These are phyloP conservation scores for Masticophis lateralis DNA, from an alignment of 2,797 vertebrate genomes.

Conservation along the genomic window DNA sequence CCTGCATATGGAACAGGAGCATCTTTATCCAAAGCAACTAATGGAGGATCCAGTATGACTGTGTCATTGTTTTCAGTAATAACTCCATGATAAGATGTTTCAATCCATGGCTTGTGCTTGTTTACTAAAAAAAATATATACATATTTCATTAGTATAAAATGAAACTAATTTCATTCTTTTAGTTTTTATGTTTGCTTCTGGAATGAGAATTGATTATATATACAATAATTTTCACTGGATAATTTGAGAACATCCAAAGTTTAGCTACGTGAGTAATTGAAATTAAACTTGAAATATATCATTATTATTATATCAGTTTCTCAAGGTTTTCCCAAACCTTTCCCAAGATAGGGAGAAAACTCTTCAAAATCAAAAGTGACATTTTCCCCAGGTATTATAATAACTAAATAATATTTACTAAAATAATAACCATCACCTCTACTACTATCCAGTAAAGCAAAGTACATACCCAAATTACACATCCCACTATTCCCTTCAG, in stretches of 20 bases:
- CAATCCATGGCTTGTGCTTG: slow-evolving; percentile 98
- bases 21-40: slow-evolving; percentile 96
- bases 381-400: neutral
- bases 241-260: neutral
- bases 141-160: neutral
- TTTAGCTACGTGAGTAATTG: neutral
- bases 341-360: neutral
- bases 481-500: neutral
- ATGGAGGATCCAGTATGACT: slow-evolving; percentile 91
- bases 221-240: rapidly evolving
- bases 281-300: neutral
- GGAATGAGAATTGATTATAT: slow-evolving; percentile 6
- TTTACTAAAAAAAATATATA: slow-evolving; percentile 79
- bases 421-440: neutral
- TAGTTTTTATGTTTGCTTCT: slow-evolving; percentile 6
- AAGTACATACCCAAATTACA: neutral
- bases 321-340: neutral
- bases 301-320: neutral
- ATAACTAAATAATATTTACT: neutral
- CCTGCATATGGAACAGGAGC: slow-evolving; percentile 94
- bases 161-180: neutral
- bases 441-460: neutral
- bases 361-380: neutral
- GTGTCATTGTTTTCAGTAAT: slow-evolving; percentile 93
- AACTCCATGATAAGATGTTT: slow-evolving; percentile 94